phyloP scores from a whole-genome alignment of 2,797 vertebrate species.

The Psittacula echo region DNA sequence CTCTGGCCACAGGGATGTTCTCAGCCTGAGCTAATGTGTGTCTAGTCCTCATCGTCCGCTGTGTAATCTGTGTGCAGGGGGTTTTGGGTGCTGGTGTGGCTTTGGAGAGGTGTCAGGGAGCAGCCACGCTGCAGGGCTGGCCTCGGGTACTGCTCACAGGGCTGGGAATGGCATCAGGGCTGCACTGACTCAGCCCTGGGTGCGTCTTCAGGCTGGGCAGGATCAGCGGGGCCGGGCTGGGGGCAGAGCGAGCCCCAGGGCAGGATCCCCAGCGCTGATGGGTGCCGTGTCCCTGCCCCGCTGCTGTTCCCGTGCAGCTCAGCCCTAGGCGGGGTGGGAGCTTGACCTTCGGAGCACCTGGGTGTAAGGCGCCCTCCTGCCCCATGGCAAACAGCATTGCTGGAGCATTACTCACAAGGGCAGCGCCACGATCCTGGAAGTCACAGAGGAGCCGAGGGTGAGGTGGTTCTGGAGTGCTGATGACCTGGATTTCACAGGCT shows the following conservation, averaged over 20 bases:
- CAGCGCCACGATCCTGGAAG: background rate
- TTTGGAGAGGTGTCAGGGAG: background rate
- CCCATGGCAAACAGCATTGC: background rate
- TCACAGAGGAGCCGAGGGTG: background rate
- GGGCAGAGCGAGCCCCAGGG: background rate
- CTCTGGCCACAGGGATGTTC: background rate
- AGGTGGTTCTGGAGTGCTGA: background rate
- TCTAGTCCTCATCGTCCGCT: background rate
- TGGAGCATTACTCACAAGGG: background rate
- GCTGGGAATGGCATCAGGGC: background rate
- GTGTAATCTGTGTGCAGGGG: background rate
- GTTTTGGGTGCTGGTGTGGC: background rate
- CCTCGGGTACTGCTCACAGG: accelerated
- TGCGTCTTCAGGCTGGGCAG: background rate
- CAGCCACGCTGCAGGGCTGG: accelerated
- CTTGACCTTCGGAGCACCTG: conserved; percentile 35
- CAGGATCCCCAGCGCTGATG: accelerated
- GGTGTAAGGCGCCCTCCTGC: background rate
- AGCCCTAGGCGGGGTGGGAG: conserved; percentile 1
- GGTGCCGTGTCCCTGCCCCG: background rate
- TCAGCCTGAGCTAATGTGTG: background rate
- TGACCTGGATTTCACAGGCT: background rate
- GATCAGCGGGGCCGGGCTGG: background rate
- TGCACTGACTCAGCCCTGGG: background rate
- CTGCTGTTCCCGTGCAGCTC: background rate